phyloP scores from a whole-genome alignment of 2,888 invertebrate species.

The Lysandra bellargus region DNA sequence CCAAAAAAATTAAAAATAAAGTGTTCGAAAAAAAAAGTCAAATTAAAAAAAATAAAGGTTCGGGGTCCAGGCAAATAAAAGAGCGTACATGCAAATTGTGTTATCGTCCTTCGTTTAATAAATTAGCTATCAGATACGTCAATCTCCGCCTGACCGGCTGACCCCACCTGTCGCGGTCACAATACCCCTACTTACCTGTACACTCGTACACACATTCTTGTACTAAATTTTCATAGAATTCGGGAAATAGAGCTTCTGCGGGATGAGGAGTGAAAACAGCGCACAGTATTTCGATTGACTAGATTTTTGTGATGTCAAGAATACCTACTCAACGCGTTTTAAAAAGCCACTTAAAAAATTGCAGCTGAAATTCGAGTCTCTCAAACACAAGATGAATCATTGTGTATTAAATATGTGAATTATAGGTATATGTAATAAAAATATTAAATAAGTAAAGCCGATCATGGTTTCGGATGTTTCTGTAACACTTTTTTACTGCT shows the following conservation, averaged over 20 bases:
- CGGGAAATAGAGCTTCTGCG: not conserved
- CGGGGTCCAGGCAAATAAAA: not conserved
- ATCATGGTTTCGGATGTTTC: too few relatives aligned
- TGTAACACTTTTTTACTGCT: too few relatives aligned
- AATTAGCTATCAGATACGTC: conserved; percentile 34
- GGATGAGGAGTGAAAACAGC: too few relatives aligned
- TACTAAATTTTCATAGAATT: not conserved
- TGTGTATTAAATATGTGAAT: not conserved
- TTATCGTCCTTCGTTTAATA: conserved; percentile 28
- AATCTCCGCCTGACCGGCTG: conserved; percentile 29
- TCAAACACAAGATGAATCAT: not conserved
- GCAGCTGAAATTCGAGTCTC: too few relatives aligned
- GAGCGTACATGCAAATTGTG: conserved; percentile 5
- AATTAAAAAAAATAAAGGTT: not conserved
- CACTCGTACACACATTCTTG: not conserved
- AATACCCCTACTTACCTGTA: conserved; percentile 40
- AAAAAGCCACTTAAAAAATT: too few relatives aligned
- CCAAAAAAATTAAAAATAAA: not conserved
- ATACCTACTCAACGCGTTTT: too few relatives aligned
- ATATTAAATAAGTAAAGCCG: too few relatives aligned
- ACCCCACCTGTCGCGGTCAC: conserved; percentile 37
- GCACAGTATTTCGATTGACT: too few relatives aligned
- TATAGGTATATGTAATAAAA: too few relatives aligned
- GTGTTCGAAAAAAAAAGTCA: not conserved
- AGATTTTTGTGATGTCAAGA: too few relatives aligned